Evolutionary conservation across 2,113 vertebrate species (phyloP).

Genomic region (Scytalopus superciliaris): DNA sequence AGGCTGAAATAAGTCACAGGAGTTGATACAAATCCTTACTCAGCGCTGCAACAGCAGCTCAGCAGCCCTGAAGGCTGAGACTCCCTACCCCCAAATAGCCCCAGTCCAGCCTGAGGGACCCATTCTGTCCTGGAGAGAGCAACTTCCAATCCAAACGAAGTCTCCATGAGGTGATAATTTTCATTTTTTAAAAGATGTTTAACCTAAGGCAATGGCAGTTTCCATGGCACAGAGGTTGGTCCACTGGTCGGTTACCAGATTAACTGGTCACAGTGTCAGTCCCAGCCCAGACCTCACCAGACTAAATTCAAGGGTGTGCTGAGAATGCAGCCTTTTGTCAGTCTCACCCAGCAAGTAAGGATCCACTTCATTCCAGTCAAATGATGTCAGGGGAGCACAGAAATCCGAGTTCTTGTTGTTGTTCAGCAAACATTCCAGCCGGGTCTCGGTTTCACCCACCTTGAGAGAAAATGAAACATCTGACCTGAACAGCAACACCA

Average conservation of each 20-base stretch:
- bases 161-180: not conserved
- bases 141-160: not conserved
- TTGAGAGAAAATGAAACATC: constrained; percentile 48
- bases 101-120: not conserved
- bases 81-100: not conserved
- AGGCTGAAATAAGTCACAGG: not conserved
- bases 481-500: not conserved
- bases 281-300: not conserved
- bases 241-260: not conserved
- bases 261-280: not conserved
- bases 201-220: not conserved
- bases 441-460: constrained; percentile 97
- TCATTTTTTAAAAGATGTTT: not conserved
- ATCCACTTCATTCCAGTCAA: constrained; percentile 99
- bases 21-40: not conserved
- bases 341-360: constrained; percentile 93
- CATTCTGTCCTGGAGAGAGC: not conserved
- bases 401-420: constrained; percentile 99
- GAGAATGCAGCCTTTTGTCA: not conserved
- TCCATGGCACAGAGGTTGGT: not conserved
- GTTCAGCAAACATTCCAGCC: constrained; percentile 96
- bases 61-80: not conserved
- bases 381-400: constrained; percentile 96
- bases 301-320: not conserved
- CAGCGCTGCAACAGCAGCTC: not conserved